Base-by-base conservation (phyloP, 2,888 invertebrate species). In the Coelopa pilipes region DNA sequence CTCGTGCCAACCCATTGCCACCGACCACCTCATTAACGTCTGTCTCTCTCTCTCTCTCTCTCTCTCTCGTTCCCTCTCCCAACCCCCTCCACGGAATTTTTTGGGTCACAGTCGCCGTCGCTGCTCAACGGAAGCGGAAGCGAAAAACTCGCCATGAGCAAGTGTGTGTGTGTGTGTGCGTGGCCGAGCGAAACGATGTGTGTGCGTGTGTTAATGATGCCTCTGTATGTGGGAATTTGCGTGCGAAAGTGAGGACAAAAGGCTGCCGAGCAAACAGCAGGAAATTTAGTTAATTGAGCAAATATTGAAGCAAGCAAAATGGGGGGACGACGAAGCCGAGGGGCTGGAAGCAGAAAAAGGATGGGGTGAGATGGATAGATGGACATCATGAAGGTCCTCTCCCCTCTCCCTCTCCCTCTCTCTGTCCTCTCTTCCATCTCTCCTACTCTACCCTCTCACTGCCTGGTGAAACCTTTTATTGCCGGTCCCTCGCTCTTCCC, bases 281-380 rank as follows among this genome's bases (percentile, higher is more conserved):
- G 19, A 19, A 59, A 59, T 59, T 59, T 65, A 34, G 65, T 65
- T 65, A 65, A 65, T 65, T 65, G 65, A 65, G 47, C 65, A 65
- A 65, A 65, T 65, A 65, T 65, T 65, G n/a, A 45, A 65, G 46
- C 46, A 19, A 59, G n/a, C 55, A 55, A n/a, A n/a, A n/a, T 17
- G 17, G n/a, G 55, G 19, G 55, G 12, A 55, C 55, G 9, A 19
- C 19, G 17, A 19, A 17, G 11, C 17, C 17, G 12, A 10, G n/a
- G n/a, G 1, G 7, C 55, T 19, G 19, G 19, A 49, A 55, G 19
- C 55, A 59, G 57, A 21, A 21, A 53, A 53, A 34, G 34, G 34
- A 34, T 34, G 34, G 7, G 7, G 34, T n/a, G n/a, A n/a, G 34
- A 34, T 34, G 34, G 34, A 2, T 2, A 34, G 7, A 34, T 34